Evolutionary conservation across 23 tunicate species (phyloP).

Genomic region (Clavelina lepadiformis): DNA sequence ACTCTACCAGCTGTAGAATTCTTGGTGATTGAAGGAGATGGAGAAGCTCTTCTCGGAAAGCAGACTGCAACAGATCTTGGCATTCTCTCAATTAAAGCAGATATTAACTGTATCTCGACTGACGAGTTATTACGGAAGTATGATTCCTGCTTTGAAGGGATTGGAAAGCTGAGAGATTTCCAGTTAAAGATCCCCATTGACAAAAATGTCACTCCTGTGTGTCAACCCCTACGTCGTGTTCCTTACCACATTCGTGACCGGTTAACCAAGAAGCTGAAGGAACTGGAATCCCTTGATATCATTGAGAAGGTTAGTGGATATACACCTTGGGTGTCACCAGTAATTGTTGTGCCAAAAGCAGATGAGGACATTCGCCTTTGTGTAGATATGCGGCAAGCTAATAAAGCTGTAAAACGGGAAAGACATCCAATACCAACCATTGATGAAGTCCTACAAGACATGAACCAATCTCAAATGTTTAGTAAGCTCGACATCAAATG

Average conservation of each 20-base stretch:
- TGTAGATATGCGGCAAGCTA: constrained; percentile 17
- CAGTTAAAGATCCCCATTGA: background rate
- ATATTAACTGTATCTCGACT: background rate
- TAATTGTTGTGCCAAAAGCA: constrained; percentile 7
- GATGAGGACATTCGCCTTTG: constrained; percentile 15
- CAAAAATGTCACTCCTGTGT: background rate
- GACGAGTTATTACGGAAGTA: background rate
- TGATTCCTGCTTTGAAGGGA: background rate
- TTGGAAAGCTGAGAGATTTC: constrained; percentile 1
- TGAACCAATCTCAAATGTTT: constrained; percentile 3
- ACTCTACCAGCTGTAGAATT: background rate
- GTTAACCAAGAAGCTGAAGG: background rate
- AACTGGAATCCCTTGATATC: constrained; percentile 4
- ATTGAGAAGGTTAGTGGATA: background rate
- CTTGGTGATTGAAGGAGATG: background rate
- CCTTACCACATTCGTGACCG: background rate
- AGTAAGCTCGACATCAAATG: constrained; percentile 9
- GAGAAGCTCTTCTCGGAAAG: constrained; percentile 3
- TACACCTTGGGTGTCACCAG: constrained; percentile 15
- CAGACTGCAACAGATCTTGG: constrained; percentile 4
- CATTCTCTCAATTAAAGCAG: background rate
- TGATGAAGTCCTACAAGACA: background rate
- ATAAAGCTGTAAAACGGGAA: background rate
- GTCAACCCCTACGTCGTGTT: constrained; percentile 3
- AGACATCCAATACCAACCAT: constrained; percentile 18